Evolutionary conservation across 2,797 vertebrate species (phyloP).

Genomic region (Prunella strophiata): DNA sequence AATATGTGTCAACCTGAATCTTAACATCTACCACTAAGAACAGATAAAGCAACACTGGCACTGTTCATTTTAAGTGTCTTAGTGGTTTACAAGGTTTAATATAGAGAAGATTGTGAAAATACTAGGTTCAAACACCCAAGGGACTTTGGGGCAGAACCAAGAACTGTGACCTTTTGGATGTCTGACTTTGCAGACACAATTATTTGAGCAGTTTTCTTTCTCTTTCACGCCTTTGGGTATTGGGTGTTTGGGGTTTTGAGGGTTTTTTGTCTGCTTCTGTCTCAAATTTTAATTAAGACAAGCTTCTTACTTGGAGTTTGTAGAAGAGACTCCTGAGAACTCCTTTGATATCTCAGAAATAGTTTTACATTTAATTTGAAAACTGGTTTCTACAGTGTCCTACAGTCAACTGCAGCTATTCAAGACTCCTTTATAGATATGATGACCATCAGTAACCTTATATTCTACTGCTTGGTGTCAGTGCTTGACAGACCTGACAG

Average conservation of each 20-base stretch:
- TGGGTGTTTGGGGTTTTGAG: background rate
- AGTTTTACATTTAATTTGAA: background rate
- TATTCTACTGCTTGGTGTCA: background rate
- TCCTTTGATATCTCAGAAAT: background rate
- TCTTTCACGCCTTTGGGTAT: background rate
- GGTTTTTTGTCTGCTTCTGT: background rate
- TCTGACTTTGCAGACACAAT: conserved; percentile 40
- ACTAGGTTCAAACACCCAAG: background rate
- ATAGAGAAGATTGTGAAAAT: background rate
- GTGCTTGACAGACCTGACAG: background rate
- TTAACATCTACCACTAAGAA: background rate
- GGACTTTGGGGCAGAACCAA: background rate
- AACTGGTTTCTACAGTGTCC: background rate
- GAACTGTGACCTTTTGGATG: conserved; percentile 10
- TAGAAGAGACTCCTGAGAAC: background rate
- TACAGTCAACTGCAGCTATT: background rate
- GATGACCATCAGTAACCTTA: background rate
- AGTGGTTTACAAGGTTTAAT: background rate
- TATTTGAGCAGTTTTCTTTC: conserved; percentile 3
- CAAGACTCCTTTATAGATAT: background rate
- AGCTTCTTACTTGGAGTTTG: background rate
- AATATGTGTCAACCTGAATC: background rate
- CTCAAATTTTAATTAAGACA: conserved; percentile 34
- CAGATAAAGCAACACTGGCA: background rate
- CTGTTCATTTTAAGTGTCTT: background rate